Evolutionary conservation across 2,113 vertebrate species (phyloP).

Genomic region (Mormoops blainvillei): DNA sequence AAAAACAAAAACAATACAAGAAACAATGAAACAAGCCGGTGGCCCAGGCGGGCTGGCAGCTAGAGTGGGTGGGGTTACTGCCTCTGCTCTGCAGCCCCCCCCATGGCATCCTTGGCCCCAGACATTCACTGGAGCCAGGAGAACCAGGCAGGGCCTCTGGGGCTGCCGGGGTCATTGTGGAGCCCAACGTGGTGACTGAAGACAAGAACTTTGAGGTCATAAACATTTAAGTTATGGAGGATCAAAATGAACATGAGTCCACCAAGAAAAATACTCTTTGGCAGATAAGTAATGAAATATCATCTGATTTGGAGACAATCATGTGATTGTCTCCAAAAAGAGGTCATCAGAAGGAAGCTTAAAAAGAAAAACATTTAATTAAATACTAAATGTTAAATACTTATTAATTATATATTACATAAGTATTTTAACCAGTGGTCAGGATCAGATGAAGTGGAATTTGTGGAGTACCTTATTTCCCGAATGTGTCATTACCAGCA

Average conservation of each 20-base stretch:
- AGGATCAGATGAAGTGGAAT: not conserved
- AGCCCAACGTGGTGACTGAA: not conserved
- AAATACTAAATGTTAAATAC: constrained; percentile 83
- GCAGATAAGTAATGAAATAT: constrained; percentile 85
- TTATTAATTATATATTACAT: too few species aligned
- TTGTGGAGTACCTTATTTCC: constrained; percentile 49
- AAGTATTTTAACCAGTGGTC: not conserved
- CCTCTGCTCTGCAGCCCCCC: not conserved
- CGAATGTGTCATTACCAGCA: constrained; percentile 55
- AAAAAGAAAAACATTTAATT: constrained; percentile 76
- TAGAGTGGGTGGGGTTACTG: not conserved
- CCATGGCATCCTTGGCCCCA: not conserved
- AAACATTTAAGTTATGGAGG: constrained; percentile 97
- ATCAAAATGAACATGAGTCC: constrained; percentile 96
- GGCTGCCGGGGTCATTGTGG: not conserved
- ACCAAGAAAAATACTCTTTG: constrained; percentile 97
- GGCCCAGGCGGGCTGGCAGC: not conserved
- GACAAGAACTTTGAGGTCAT: not conserved
- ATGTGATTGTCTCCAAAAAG: not conserved
- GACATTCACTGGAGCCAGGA: not conserved
- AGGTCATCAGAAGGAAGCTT: not conserved
- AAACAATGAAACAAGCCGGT: not conserved
- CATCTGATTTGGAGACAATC: too few species aligned
- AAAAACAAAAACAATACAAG: not conserved
- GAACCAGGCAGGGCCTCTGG: not conserved